Evolutionary conservation across 2,113 vertebrate species (phyloP).

Genomic region (Picathartes gymnocephalus): DNA sequence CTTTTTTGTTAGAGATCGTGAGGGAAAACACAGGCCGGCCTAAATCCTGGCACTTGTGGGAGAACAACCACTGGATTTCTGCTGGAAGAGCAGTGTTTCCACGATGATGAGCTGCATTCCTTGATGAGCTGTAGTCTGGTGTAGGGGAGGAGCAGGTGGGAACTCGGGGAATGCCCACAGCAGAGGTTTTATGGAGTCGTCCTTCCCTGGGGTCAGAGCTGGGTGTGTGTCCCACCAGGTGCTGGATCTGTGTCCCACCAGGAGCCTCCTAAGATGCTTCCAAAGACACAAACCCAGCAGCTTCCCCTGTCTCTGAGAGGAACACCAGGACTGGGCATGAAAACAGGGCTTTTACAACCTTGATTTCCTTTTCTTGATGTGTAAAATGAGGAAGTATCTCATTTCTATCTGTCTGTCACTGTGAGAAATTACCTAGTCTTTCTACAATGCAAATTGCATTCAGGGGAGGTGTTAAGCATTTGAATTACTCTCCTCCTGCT

Average conservation of each 20-base stretch:
- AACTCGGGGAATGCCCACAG: neutral
- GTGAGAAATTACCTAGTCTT: neutral
- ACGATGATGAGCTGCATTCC: neutral
- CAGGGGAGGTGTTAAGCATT: neutral
- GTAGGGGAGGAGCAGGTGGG: neutral
- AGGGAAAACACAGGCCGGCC: neutral
- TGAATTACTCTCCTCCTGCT: neutral
- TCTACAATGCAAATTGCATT: neutral
- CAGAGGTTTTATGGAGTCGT: neutral
- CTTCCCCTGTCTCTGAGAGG: neutral
- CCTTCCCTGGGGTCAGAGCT: neutral
- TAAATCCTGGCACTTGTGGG: neutral
- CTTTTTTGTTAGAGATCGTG: neutral
- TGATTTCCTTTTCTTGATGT: neutral
- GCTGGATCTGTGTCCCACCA: neutral
- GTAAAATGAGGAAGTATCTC: neutral
- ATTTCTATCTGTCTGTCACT: neutral
- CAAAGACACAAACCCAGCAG: neutral
- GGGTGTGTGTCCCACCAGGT: neutral
- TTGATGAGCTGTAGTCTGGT: neutral
- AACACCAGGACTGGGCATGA: neutral
- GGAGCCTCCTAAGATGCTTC: neutral
- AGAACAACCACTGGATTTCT: neutral
- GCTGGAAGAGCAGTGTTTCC: neutral
- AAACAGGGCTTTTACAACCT: neutral